These are phyloP conservation scores for Nylanderia fulva DNA, from an alignment of 1,140 invertebrate species.

Conservation along the genomic window DNA sequence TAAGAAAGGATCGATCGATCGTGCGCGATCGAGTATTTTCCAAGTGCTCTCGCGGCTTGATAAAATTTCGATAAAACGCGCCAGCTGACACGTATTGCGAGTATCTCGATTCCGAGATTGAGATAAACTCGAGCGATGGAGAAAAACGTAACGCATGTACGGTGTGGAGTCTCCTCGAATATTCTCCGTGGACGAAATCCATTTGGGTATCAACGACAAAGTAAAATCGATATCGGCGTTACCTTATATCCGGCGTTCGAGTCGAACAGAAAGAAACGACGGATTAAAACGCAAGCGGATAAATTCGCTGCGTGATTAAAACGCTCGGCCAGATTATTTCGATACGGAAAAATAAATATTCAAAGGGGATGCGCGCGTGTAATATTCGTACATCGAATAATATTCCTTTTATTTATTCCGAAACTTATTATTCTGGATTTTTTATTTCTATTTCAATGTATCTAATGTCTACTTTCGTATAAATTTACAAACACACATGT, in stretches of 20 bases:
- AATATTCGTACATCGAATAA: constrained; percentile 37
- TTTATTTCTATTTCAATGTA: background rate
- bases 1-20: constrained; percentile 28
- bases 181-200: constrained; percentile 61
- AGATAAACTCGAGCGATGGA: constrained; percentile 17
- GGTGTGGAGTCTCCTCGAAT: constrained; percentile 6
- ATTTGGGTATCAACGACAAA: constrained; percentile 45
- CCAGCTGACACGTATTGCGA: constrained; percentile 20
- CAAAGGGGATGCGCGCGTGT: constrained; percentile 34
- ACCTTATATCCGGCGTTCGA: constrained; percentile 42
- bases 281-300: constrained; percentile 57
- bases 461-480: too few relatives aligned
- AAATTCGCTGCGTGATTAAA: constrained; percentile 56
- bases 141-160: background rate
- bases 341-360: constrained; percentile 55
- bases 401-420: constrained; percentile 3
- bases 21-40: constrained; percentile 17
- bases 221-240: constrained; percentile 69
- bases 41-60: constrained; percentile 24
- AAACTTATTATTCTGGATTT: background rate
- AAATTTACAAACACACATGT: too few relatives aligned
- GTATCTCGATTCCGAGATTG: constrained; percentile 31
- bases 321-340: constrained; percentile 40
- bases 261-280: constrained; percentile 50
- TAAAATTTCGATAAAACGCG: constrained; percentile 46